Conservation (phyloP, 2,888 invertebrate genomes). For the Synergus laeviventris region DNA sequence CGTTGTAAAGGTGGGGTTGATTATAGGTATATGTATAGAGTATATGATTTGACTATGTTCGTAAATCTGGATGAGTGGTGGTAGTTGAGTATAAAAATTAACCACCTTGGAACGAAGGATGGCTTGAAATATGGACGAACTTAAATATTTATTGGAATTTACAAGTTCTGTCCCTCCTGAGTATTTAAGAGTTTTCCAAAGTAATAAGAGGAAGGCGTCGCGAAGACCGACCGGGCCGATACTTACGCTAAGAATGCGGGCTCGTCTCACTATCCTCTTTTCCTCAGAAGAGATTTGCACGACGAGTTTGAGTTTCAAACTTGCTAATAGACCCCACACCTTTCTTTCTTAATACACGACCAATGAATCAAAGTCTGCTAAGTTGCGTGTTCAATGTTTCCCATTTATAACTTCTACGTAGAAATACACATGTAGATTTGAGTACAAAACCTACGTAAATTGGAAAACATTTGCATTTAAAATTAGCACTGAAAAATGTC, state of each 20-base stretch:
- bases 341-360: not conserved
- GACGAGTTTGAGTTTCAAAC: slow-evolving; percentile 29
- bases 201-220: slow-evolving; percentile 62
- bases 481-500: not conserved
- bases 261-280: slow-evolving; percentile 46
- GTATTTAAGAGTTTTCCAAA: slow-evolving; percentile 71
- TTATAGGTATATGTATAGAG: not conserved
- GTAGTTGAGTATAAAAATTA: slow-evolving; percentile 10
- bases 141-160: slow-evolving; percentile 74
- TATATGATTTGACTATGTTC: not conserved
- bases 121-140: slow-evolving; percentile 57
- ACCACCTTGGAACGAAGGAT: slow-evolving; percentile 34
- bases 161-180: slow-evolving; percentile 65
- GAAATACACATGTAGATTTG: not conserved
- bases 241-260: slow-evolving; percentile 43
- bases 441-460: too few species aligned
- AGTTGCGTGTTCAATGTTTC: not conserved
- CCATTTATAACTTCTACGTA: not conserved
- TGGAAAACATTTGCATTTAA: not conserved
- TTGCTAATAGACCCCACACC: slow-evolving; percentile 18
- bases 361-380: slow-evolving; percentile 17
- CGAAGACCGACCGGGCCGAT: slow-evolving; percentile 38
- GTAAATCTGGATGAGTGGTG: not conserved
- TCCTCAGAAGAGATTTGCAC: slow-evolving; percentile 49
- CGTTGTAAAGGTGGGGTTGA: not conserved